Conservation (phyloP, 35 echinoderm and acorn worm species). For the Heliocidaris erythrogramma region DNA sequence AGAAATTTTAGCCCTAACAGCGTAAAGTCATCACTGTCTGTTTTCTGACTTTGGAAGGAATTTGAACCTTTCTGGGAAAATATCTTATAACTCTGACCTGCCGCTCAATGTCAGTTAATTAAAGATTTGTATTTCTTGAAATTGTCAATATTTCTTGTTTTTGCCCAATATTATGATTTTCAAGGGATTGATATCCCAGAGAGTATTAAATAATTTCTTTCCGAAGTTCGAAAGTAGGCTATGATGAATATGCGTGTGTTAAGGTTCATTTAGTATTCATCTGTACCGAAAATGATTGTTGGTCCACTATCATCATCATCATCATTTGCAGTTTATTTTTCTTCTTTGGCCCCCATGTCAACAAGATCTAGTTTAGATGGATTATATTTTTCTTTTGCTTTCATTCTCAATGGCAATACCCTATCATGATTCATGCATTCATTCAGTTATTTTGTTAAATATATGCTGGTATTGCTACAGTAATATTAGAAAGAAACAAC, state of each 20-base stretch:
- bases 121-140: neutral
- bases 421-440: too few species aligned
- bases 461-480: neutral
- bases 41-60: neutral
- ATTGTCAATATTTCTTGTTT: neutral
- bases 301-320: neutral
- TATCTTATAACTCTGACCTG: neutral
- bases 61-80: neutral
- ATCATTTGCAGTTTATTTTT: neutral
- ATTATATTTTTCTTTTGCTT: neutral
- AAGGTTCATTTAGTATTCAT: neutral
- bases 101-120: neutral
- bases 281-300: neutral
- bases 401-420: neutral
- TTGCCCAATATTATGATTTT: neutral
- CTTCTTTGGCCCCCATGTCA: neutral
- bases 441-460: too few species aligned
- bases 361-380: neutral
- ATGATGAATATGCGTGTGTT: neutral
- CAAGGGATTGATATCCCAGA: neutral
- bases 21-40: neutral
- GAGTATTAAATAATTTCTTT: neutral
- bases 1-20: slow-evolving; percentile 4
- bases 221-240: neutral
- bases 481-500: neutral